Conservation (phyloP, 2,113 vertebrate species). For the Centropus bengalensis region DNA sequence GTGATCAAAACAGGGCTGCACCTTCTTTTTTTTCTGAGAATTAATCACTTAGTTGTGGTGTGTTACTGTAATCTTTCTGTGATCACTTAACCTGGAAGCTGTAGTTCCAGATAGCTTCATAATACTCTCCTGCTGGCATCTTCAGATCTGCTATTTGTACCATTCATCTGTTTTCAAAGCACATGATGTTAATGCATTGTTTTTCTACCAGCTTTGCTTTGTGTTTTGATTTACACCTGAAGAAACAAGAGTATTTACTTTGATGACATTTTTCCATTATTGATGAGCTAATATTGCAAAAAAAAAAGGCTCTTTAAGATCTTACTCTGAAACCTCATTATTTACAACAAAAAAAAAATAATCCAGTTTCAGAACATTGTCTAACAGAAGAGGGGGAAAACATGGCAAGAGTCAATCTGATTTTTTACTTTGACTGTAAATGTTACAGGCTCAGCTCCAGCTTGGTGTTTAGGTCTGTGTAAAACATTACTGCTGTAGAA, state of each 20-base stretch:
- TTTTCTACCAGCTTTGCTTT: neutral
- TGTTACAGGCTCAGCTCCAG: neutral
- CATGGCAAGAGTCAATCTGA: neutral
- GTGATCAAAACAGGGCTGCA: constrained; percentile 27
- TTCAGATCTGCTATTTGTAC: constrained; percentile 37
- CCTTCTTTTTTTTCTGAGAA: constrained; percentile 11
- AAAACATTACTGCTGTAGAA: neutral
- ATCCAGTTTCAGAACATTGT: neutral
- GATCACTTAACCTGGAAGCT: constrained; percentile 37
- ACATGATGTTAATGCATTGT: neutral
- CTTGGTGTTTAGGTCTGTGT: neutral
- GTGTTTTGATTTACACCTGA: constrained; percentile 38
- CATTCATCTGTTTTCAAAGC: constrained; percentile 25
- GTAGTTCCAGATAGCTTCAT: constrained; percentile 17
- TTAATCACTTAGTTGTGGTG: constrained; percentile 12
- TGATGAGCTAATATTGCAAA: neutral
- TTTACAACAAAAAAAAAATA: neutral
- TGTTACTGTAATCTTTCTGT: constrained; percentile 19
- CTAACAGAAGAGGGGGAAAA: neutral
- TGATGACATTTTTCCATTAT: constrained; percentile 37
- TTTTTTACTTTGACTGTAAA: neutral
- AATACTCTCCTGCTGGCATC: constrained; percentile 9
- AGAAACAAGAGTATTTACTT: constrained; percentile 27
- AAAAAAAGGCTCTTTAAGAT: neutral
- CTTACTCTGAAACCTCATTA: neutral